Percentiles rank a stretch among this genome's conserved stretches.
Evolutionary conservation across 2,113 vertebrate genomes (phyloP).

Genomic region (Pristiophorus japonicus): DNA sequence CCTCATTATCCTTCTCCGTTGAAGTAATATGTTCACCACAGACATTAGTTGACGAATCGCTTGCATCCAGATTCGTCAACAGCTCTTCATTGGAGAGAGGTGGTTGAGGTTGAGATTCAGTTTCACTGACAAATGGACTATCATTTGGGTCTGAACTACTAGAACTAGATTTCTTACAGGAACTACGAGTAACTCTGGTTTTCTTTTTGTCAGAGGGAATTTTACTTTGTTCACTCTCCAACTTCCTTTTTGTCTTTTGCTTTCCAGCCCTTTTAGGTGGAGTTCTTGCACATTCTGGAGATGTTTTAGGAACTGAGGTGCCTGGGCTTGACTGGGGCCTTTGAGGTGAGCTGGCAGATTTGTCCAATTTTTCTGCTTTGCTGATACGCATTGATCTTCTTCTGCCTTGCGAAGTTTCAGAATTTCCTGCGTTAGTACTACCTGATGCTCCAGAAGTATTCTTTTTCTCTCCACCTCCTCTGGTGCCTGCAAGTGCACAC

Average conservation of each 20-base stretch:
- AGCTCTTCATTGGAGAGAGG: slow-evolving; percentile 25
- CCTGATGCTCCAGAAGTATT: slow-evolving; percentile 69
- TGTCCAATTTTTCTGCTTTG: slow-evolving; percentile 58
- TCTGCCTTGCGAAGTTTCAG: slow-evolving; percentile 58
- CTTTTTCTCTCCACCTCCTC: slow-evolving; percentile 82
- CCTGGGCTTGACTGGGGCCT: slow-evolving; percentile 64
- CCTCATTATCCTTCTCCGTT: slow-evolving; percentile 3
- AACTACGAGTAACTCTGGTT: slow-evolving; percentile 55
- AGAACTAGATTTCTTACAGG: slow-evolving; percentile 51
- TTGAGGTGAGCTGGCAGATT: slow-evolving; percentile 60
- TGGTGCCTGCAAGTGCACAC: slow-evolving; percentile 72
- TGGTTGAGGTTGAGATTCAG: slow-evolving; percentile 40
- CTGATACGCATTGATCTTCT: slow-evolving; percentile 73
- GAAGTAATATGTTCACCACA: not conserved
- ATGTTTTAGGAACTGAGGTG: slow-evolving; percentile 52
- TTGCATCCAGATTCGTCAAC: not conserved
- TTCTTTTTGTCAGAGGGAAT: slow-evolving; percentile 66
- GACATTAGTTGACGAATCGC: slow-evolving; percentile 16
- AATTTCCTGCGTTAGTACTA: slow-evolving; percentile 70
- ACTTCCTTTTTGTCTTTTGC: slow-evolving; percentile 64
- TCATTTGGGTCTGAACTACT: slow-evolving; percentile 56
- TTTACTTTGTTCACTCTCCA: slow-evolving; percentile 61
- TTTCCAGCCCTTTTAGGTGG: slow-evolving; percentile 51
- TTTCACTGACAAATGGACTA: slow-evolving; percentile 45
- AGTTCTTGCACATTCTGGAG: slow-evolving; percentile 51